Base-by-base conservation (phyloP, 2,113 vertebrate genomes). In the Trachemys scripta region DNA sequence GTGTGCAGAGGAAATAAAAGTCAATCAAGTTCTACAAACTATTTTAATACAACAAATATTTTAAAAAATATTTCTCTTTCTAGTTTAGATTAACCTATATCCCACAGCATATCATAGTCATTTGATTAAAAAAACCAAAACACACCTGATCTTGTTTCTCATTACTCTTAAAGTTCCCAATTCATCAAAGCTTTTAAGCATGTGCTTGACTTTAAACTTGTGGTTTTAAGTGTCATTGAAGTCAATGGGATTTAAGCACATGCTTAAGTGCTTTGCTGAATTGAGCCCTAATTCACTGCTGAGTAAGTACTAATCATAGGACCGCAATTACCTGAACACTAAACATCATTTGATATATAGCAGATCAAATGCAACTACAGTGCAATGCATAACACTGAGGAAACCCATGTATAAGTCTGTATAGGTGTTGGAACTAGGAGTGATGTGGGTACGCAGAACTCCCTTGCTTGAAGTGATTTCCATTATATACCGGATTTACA, bases 91-190 rank as follows among this genome's bases (percentile, higher is more conserved):
- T 81, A 88, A 92, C 84, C 88, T 69, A 45, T 12, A 84, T 16
- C 79, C 10, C 17, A 20, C 53, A 7, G 29, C 62, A n/a, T 22
- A 42, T 20, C 31, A 31, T 42, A 75, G 10, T 75, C 50, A 45
- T 72, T 86, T 53, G n/a, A 1, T 5, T 3, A 0, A 6, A 3
- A 6, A 4, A 1, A 3, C 17, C 1, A 29, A 25, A 31, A 51
- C 13, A 62, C 29, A 62, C 29, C 42, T 75, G 19, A 75, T 45
- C 72, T 76, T 76, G 25, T 76, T 45, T 9, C 19, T 42, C 38
- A 25, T 76, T 76, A 25, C 24, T 76, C 22, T 24, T 75, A 42
- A 76, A 76, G 72, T 20, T 22, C 11, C 31, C 22, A 76, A 42
- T 45, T 45, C 20, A 45, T 22, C 72, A 45, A 38, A 45, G 20